A percentile compares a stretch with the other conserved stretches of the same genome.
Evolutionary conservation across 2,888 invertebrate genomes (phyloP).

Genomic region (Liopterus haemorrhoidalis): DNA sequence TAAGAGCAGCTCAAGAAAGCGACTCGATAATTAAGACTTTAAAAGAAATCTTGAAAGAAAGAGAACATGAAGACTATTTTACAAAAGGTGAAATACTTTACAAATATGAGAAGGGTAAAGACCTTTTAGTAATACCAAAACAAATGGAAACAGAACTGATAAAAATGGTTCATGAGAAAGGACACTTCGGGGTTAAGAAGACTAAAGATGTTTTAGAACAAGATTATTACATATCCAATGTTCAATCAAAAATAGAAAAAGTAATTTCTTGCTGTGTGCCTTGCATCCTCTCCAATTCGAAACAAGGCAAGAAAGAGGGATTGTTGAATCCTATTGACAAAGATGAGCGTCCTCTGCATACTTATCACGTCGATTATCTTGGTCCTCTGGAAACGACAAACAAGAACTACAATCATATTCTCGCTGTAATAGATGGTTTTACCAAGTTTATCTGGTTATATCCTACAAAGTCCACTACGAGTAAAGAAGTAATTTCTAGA

Average conservation of each 20-base stretch:
- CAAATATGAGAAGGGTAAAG: slow-evolving; percentile 6
- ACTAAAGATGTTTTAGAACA: slow-evolving; percentile 15
- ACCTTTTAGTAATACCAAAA: slow-evolving; percentile 18
- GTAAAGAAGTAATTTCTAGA: slow-evolving; percentile 16
- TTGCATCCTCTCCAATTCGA: slow-evolving; percentile 23
- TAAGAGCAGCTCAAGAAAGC: slow-evolving; percentile 19
- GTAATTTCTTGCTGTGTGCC: slow-evolving; percentile 19
- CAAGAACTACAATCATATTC: slow-evolving; percentile 21
- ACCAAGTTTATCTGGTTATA: slow-evolving; percentile 23
- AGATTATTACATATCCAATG: slow-evolving; percentile 21
- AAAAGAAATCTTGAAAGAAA: slow-evolving; percentile 17
- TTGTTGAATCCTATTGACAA: slow-evolving; percentile 18
- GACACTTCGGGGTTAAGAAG: slow-evolving; percentile 24
- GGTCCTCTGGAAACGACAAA: slow-evolving; percentile 17
- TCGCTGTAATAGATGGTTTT: slow-evolving; percentile 21
- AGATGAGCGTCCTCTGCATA: slow-evolving; percentile 15
- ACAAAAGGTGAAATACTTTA: slow-evolving; percentile 19
- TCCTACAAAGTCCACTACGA: slow-evolving; percentile 19
- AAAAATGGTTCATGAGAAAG: slow-evolving; percentile 19
- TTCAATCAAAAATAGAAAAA: slow-evolving; percentile 23
- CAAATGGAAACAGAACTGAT: slow-evolving; percentile 21
- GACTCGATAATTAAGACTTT: slow-evolving; percentile 23
- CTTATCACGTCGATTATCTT: slow-evolving; percentile 22
- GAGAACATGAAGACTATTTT: slow-evolving; percentile 21
- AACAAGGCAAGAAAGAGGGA: slow-evolving; percentile 20